These are phyloP conservation scores for Dinomys branickii DNA, from an alignment of 2,113 vertebrate species.

Conservation along the genomic window DNA sequence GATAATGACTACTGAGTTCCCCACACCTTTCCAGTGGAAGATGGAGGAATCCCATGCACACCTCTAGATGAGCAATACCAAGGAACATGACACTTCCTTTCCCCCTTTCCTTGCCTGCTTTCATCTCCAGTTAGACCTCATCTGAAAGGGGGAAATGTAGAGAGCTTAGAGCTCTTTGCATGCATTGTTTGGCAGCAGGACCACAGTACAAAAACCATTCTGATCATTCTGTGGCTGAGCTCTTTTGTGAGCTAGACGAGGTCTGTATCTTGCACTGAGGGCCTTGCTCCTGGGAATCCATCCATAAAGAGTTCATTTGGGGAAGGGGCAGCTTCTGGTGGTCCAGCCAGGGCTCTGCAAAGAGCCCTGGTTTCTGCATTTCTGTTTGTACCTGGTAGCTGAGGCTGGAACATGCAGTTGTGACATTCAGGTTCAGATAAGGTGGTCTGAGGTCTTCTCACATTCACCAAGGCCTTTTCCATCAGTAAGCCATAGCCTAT, in stretches of 20 bases:
- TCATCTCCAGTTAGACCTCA: not conserved
- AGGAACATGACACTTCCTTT: not conserved
- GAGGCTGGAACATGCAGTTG: not conserved
- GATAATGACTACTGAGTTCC: not conserved
- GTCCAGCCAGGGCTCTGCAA: not conserved
- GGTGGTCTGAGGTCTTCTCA: not conserved
- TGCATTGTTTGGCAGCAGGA: not conserved
- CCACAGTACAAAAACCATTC: not conserved
- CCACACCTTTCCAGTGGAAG: not conserved
- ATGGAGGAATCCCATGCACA: not conserved
- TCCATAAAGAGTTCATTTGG: not conserved
- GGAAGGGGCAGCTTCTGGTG: not conserved
- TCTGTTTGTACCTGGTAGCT: not conserved
- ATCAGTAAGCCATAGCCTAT: not conserved
- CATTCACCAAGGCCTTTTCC: not conserved
- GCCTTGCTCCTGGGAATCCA: not conserved
- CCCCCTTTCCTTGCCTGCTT: not conserved
- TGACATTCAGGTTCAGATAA: not conserved
- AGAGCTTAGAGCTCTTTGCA: not conserved
- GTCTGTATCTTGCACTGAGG: not conserved
- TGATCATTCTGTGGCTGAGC: not conserved
- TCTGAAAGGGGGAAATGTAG: not conserved
- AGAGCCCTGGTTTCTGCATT: not conserved
- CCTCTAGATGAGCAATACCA: fast-evolving
- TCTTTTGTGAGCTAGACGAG: not conserved